These are phyloP conservation scores for Glyphotaelius pellucidus DNA, from an alignment of 2,888 invertebrate species.

Conservation along the genomic window DNA sequence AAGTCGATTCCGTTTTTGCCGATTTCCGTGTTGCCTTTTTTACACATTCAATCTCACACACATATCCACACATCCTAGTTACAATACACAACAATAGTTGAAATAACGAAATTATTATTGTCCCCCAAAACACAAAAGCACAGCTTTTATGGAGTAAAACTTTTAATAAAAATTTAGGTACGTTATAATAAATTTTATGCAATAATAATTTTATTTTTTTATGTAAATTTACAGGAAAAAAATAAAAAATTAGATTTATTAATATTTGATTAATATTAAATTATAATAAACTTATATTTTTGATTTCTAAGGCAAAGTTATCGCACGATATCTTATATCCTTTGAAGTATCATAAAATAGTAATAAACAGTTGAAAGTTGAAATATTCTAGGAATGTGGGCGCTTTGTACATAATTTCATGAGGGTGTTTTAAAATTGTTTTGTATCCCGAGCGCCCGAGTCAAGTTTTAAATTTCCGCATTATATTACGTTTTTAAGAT, in stretches of 20 bases:
- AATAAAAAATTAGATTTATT: background rate
- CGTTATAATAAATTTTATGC: too few species aligned
- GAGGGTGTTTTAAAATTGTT: conserved; percentile 18
- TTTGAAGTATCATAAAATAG: background rate
- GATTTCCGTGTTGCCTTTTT: too few species aligned
- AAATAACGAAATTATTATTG: too few species aligned
- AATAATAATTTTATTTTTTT: too few species aligned
- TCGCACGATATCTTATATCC: background rate
- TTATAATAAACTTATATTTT: background rate
- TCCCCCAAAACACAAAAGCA: too few species aligned
- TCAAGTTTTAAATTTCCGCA: conserved; percentile 22
- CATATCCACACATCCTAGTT: too few species aligned
- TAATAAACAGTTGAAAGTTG: background rate
- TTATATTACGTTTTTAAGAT: background rate
- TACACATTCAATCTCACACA: too few species aligned
- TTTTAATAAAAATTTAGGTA: too few species aligned
- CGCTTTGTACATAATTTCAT: background rate
- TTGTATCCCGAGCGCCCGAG: background rate
- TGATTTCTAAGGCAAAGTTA: background rate
- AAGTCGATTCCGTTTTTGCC: too few species aligned
- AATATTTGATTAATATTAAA: background rate
- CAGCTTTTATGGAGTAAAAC: too few species aligned
- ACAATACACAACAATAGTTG: too few species aligned
- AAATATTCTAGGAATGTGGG: background rate
- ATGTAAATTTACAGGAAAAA: background rate